Evolutionary conservation across 2,888 invertebrate species (phyloP), one percentile per base, ranked within the genome.

Genomic region (Gandaritis pyraliata): DNA sequence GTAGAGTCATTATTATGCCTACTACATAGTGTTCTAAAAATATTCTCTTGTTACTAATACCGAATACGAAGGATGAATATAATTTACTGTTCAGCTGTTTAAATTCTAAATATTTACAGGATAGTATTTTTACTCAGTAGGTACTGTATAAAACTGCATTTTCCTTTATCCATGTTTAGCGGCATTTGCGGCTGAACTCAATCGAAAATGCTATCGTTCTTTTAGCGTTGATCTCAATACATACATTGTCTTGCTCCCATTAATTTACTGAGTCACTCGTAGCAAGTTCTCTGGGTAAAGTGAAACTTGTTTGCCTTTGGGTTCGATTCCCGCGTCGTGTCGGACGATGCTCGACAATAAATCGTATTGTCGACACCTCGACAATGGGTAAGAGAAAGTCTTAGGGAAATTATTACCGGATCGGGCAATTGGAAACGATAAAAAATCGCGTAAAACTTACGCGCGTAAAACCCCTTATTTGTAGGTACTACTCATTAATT

Each of bases 341-440:
- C 78, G 76, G 79, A 79, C 82, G 86, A 85, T 86, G 78, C 76
- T 73, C 72, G 80, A 72, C 82, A 80, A 89, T 90, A 90, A 90
- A 90, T 90, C 81, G 85, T 77, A 47, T 52, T 64, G 74, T 82
- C 83, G 81, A 86, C 88, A 90, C 88, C 85, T 82, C 77, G 69
- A 86, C 90, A 90, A 89, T 87, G 87, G 85, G 69, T 81, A 82
- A 82, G 90, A 88, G 90, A 90, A 90, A 90, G 90, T 88, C 72
- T 23, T 76, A 72, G 81, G 82, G 84, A 84, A 83, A 83, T 87
- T 84, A 77, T 76, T 78, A 73, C 69, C 75, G 70, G 75, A 74
- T 73, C 73, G 72, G 71, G 77, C 77, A 78, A 74, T 76, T 69
- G 70, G 58, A 66, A 70, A 61, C 65, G 71, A 75, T 80, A 83